Base-by-base conservation (phyloP, 2,797 vertebrate species). In the Coluber constrictor region DNA sequence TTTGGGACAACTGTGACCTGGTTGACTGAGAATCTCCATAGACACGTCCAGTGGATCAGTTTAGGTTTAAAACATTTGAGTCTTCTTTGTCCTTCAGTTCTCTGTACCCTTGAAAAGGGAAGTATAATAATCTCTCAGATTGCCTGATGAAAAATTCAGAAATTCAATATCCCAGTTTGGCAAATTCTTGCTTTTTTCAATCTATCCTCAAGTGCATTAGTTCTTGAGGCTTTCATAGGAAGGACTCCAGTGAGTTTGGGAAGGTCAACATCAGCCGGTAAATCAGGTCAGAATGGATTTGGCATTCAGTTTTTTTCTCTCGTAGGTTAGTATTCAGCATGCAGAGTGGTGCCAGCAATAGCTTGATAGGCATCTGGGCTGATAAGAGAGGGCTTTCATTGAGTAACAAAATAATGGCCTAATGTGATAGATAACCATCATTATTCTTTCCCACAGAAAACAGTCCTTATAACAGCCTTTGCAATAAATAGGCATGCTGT, bases 371-470 rank as follows among this genome's bases (percentile, higher is more conserved):
- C 29, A 15, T 25, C 55, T 70, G 61, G 25, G 60, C 18, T 0
- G 27, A 37, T 56, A 43, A 43, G 55, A 29, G 32, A 91, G 61
- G 83, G 87, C 94, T 94, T 93, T 92, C 90, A 95, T 93, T 95
- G 92, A 96, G 92, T 90, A 92, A 83, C 23, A 89, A 96, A 97
- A 95, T 95, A 95, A 97, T 93, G 96, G 96, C 95, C 94, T 94
- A 95, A 96, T 96, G 96, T 96, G 94, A 96, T 94, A 94, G 95
- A 90, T 92, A 96, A 93, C 89, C 95, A 97, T 97, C 93, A 70
- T 96, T 96, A 96, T 94, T 92, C 94, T 95, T 96, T 96, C 94
- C 95, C 95, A 93, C 66, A 96, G 94, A 96, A 96, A 86, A 93
- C 95, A 94, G 95, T 93, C 90, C 93, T 23, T 63, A 89, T 89